Conservation (phyloP, 2,113 vertebrate genomes). For the Copsychus sechellarum region DNA sequence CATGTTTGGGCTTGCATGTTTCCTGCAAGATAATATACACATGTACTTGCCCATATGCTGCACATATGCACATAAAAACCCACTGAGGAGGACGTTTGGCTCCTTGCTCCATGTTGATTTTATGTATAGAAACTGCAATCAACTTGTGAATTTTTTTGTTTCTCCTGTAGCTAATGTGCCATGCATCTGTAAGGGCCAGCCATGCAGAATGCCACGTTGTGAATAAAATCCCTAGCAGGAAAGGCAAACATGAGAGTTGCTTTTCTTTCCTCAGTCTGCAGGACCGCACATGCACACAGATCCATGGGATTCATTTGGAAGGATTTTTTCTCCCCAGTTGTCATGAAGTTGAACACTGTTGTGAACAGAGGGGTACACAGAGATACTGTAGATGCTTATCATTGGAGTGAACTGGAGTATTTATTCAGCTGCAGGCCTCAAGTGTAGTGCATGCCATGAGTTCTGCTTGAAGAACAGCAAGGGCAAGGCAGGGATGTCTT, state of each 20-base stretch:
- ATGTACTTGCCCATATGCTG: slow-evolving; percentile 34
- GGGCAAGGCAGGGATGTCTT: not conserved
- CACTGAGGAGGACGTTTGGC: not conserved
- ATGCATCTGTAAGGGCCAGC: slow-evolving; percentile 33
- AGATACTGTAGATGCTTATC: slow-evolving; percentile 30
- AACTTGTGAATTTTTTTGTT: not conserved
- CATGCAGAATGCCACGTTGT: slow-evolving; percentile 15
- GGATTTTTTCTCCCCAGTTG: not conserved
- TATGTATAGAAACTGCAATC: not conserved
- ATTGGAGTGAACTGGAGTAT: not conserved
- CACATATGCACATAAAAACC: slow-evolving; percentile 41
- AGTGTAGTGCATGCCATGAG: not conserved
- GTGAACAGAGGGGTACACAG: not conserved
- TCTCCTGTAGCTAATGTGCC: slow-evolving; percentile 42
- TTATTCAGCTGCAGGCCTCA: slow-evolving; percentile 39
- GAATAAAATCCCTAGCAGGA: not conserved
- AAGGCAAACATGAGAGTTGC: not conserved
- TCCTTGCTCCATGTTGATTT: not conserved
- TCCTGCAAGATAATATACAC: slow-evolving; percentile 39
- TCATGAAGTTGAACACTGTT: not conserved
- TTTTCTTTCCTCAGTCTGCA: not conserved
- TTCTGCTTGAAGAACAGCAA: not conserved
- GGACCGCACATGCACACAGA: not conserved
- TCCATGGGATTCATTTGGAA: not conserved
- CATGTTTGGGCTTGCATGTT: slow-evolving; percentile 46